Evolutionary conservation across 2,113 vertebrate species (phyloP).

Genomic region (Kryptolebias marmoratus): DNA sequence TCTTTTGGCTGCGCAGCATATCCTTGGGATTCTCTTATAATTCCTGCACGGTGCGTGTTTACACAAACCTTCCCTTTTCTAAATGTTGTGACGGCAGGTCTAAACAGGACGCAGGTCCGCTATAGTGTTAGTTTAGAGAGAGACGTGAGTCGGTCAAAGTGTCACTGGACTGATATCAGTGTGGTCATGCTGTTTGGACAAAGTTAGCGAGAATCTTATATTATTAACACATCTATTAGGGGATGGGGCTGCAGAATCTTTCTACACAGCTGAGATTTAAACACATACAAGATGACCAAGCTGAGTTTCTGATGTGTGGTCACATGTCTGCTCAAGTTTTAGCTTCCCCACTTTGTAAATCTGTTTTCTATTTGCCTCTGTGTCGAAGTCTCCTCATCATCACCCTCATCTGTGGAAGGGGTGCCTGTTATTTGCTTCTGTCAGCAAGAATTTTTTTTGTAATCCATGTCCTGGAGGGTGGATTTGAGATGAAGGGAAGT

Average conservation of each 20-base stretch:
- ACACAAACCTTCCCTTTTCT: conserved; percentile 38
- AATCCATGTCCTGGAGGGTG: conserved; percentile 18
- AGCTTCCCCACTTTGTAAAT: conserved; percentile 4
- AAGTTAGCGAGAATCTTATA: background rate
- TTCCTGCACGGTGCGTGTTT: conserved; percentile 35
- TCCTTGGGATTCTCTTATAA: conserved; percentile 35
- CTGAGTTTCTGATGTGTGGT: background rate
- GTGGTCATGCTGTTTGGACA: conserved; percentile 14
- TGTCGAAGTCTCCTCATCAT: conserved; percentile 33
- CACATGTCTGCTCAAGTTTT: background rate
- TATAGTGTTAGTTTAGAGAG: conserved; percentile 41
- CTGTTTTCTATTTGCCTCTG: conserved; percentile 37
- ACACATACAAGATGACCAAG: conserved; percentile 1
- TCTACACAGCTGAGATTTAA: background rate
- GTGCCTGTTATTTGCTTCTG: conserved; percentile 33
- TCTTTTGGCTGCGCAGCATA: conserved; percentile 25
- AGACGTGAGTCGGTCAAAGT: conserved; percentile 23
- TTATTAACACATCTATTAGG: background rate
- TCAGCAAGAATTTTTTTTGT: conserved; percentile 33
- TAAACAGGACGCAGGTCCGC: conserved; percentile 72
- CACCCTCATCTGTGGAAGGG: conserved; percentile 14
- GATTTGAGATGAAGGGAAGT: conserved; percentile 29
- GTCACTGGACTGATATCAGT: background rate
- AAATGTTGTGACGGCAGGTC: conserved; percentile 64
- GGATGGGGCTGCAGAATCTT: background rate